Evolutionary conservation across 2,797 vertebrate species (phyloP).

Genomic region (Strix occidentalis): DNA sequence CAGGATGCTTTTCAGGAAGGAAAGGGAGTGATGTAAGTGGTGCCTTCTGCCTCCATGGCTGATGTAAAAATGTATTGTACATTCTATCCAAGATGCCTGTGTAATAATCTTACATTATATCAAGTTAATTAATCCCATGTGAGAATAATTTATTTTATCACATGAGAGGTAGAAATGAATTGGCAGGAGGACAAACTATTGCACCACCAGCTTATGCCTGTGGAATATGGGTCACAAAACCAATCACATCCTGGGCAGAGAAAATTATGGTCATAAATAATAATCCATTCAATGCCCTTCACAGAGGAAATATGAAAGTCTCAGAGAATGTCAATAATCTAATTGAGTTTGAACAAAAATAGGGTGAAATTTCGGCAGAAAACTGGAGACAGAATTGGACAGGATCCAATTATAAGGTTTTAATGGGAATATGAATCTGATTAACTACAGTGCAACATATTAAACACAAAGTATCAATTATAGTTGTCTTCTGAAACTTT

Average conservation of each 20-base stretch:
- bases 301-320: neutral
- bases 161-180: conserved; percentile 14
- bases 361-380: conserved; percentile 34
- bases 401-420: neutral
- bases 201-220: neutral
- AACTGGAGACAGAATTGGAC: neutral
- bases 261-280: conserved; percentile 23
- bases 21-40: neutral
- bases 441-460: neutral
- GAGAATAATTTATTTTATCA: neutral
- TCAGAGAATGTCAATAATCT: conserved; percentile 48
- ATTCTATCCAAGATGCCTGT: neutral
- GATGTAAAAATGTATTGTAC: neutral
- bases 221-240: conserved; percentile 20
- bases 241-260: neutral
- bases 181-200: neutral
- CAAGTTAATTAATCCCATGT: conserved; percentile 8
- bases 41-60: neutral
- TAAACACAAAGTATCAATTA: neutral
- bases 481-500: neutral
- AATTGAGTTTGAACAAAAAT: conserved; percentile 57
- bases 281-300: neutral
- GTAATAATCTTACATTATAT: neutral
- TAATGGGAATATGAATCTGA: neutral
- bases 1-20: neutral